These are phyloP conservation scores for Drosophila affinis DNA, from an alignment of 2,888 invertebrate genomes.

Conservation along the genomic window DNA sequence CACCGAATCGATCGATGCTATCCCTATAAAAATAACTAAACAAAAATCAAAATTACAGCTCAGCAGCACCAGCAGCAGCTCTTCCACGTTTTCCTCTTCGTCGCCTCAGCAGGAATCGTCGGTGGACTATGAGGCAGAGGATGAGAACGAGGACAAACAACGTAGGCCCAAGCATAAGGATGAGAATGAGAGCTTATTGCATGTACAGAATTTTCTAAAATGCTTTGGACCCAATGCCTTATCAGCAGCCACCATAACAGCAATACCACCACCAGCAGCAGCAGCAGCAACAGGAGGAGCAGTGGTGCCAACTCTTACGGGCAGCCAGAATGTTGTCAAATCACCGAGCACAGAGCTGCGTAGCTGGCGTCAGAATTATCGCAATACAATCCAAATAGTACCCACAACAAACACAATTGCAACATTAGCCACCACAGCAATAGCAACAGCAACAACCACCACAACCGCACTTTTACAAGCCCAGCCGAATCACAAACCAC, in stretches of 20 bases:
- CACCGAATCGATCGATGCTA: too few species aligned
- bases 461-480: conserved; percentile 34
- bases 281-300: conserved; percentile 1
- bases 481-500: conserved; percentile 56
- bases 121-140: conserved; percentile 75
- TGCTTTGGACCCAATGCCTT: conserved; percentile 73
- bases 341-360: conserved; percentile 50
- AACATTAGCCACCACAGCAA: conserved; percentile 1
- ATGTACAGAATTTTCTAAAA: conserved; percentile 81
- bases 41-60: conserved; percentile 34
- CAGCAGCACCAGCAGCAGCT: conserved; percentile 59
- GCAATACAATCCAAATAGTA: conserved; percentile 17
- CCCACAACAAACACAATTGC: conserved; percentile 2
- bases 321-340: conserved; percentile 3
- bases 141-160: conserved; percentile 74
- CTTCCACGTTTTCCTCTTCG: conserved; percentile 66
- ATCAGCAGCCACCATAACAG: conserved; percentile 24
- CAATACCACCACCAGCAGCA: conserved; percentile 22
- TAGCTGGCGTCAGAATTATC: conserved; percentile 59
- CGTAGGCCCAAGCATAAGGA: conserved; percentile 56
- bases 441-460: conserved; percentile 18
- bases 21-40: neutral
- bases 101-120: conserved; percentile 69
- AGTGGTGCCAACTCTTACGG: neutral
- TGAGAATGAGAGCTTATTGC: conserved; percentile 72